Base-by-base conservation (phyloP, 2,113 vertebrate genomes). In the Terrapene triunguis region DNA sequence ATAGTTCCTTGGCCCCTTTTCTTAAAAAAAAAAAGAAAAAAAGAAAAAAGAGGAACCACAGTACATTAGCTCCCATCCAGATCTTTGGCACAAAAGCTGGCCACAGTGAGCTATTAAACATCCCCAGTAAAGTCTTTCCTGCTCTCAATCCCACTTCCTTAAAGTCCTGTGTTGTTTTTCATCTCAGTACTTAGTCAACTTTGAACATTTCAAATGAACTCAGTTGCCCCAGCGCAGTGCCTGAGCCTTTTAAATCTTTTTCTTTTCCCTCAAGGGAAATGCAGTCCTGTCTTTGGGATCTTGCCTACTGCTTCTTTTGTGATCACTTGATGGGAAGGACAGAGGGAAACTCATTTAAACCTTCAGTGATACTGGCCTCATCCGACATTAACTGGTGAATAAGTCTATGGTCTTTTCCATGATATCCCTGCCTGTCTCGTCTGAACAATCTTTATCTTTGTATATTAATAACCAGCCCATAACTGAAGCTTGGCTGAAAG, bases 1-100 rank as follows among this genome's bases (percentile, higher is more conserved):
- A 53, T 59, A 84, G 94, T 92, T 97, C 87, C 79, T 93, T 97
- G 72, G 84, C 54, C 74, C 78, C 65, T 97, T 97, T 96, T 92
- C 91, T 94, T 91, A 57, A 11, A 53, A 1, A 65, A 35, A 4
- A 1, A 24, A 12, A 25, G 42, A 87, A 85, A 95, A 87, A 57
- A 91, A 55, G 29, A 14, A 88, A 65, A 95, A 94, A 91, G 92
- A 96, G 80, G 95, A 97, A 95, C 92, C 91, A 51, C 50, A 95
- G 92, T 92, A 93, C 95, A 87, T 94, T 81, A 94, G 79, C 69
- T 76, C 55, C 55, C 47, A 21, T 91, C 89, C 82, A 94, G 89
- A 80, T 84, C 92, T 90, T 53, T 92, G 89, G 95, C 94, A 94
- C 74, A 97, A 91, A 97, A 81, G 80, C 65, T 92, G 87, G 93